phyloP scores from a whole-genome alignment of 2,113 vertebrate genomes.

The Chionodraco myersi region DNA sequence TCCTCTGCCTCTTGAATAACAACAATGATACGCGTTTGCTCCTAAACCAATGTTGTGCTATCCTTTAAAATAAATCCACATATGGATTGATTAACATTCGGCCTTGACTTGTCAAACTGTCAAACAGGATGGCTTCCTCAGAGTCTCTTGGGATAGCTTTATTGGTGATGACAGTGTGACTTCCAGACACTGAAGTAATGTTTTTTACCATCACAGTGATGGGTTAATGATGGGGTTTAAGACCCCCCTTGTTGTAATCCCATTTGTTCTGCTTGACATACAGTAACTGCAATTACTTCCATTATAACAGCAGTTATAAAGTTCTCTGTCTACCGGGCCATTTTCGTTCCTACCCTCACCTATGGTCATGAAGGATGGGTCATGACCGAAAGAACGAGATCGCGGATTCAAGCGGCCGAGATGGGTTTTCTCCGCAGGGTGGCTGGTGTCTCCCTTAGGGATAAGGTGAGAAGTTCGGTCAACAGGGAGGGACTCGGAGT shows the following conservation, averaged over 20 bases:
- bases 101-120: background rate
- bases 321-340: no score
- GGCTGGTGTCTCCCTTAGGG: no score
- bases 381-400: no score
- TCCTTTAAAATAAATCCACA: background rate
- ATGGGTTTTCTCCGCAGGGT: no score
- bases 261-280: slow-evolving; percentile 45
- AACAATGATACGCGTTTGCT: background rate
- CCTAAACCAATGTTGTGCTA: background rate
- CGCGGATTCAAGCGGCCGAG: no score
- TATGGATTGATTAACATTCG: background rate
- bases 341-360: no score
- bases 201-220: slow-evolving; percentile 7
- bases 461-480: no score
- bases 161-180: slow-evolving; percentile 12
- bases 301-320: background rate
- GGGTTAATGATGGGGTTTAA: slow-evolving; percentile 38
- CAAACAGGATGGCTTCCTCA: background rate
- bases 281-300: slow-evolving; percentile 30
- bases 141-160: background rate
- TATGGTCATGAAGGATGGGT: no score
- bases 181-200: slow-evolving; percentile 13
- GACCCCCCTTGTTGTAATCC: slow-evolving; percentile 37
- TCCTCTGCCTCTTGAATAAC: background rate
- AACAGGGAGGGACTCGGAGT: no score